Conservation (phyloP, 1,140 invertebrate genomes). For the Calliphora vicina region DNA sequence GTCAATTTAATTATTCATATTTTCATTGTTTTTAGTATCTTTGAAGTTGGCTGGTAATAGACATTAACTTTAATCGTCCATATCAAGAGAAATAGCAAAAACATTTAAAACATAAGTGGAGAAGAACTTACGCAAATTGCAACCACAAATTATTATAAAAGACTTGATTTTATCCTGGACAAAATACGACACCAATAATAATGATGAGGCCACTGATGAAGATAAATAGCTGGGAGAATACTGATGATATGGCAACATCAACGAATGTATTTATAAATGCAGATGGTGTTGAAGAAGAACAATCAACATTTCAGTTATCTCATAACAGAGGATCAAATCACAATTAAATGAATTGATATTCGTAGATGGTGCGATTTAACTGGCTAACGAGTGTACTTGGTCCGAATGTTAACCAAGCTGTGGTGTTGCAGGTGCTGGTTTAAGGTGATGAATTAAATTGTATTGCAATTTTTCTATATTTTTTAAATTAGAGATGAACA, state of each 20-base stretch:
- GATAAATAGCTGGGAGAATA: not conserved
- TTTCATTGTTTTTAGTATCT: too few relatives aligned
- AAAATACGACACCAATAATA: not conserved
- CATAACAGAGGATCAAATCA: slow-evolving; percentile 36
- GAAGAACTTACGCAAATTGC: not conserved
- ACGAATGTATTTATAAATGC: too few relatives aligned
- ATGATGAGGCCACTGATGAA: not conserved
- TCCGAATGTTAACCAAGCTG: slow-evolving; percentile 87
- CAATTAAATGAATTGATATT: slow-evolving; percentile 56
- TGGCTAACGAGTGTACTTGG: slow-evolving; percentile 86
- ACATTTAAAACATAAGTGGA: not conserved
- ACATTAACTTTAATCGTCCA: slow-evolving; percentile 44
- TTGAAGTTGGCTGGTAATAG: slow-evolving; percentile 62
- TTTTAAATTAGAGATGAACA: too few relatives aligned
- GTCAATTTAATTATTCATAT: too few relatives aligned
- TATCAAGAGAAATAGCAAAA: slow-evolving; percentile 28
- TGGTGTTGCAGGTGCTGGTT: slow-evolving; percentile 73
- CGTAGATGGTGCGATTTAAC: slow-evolving; percentile 73
- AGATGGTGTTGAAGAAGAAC: not conserved
- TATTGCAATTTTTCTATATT: too few relatives aligned
- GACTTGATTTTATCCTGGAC: not conserved
- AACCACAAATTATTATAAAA: slow-evolving; percentile 18
- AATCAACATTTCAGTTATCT: slow-evolving; percentile 36
- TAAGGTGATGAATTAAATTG: slow-evolving; percentile 44
- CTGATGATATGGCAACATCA: not conserved